Evolutionary conservation across 2,797 vertebrate species (phyloP).

Genomic region (Lophius americanus): DNA sequence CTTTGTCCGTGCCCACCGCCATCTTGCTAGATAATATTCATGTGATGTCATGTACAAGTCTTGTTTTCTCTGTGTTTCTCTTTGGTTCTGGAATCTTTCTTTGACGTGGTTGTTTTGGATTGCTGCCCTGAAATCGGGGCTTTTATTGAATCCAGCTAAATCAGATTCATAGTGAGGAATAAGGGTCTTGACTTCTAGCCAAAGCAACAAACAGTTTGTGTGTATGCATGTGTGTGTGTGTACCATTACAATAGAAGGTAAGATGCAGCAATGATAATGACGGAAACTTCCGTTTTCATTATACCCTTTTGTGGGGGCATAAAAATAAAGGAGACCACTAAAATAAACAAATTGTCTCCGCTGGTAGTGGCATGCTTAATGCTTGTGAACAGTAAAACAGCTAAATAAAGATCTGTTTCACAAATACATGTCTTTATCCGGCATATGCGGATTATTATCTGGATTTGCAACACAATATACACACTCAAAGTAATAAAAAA

Average conservation of each 20-base stretch:
- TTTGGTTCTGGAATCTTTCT: background rate
- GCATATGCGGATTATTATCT: too few relatives aligned
- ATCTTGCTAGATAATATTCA: too few relatives aligned
- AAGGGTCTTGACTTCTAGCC: constrained; percentile 4
- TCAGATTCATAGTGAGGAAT: constrained; percentile 29
- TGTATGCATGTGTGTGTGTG: background rate
- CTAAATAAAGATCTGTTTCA: too few relatives aligned
- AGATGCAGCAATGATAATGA: background rate
- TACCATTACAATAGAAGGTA: background rate
- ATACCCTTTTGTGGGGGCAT: too few relatives aligned
- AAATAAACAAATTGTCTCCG: too few relatives aligned
- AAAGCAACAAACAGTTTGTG: constrained; percentile 7
- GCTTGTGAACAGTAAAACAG: too few relatives aligned
- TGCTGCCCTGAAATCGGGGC: background rate
- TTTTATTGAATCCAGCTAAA: constrained; percentile 13
- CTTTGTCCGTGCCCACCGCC: too few relatives aligned
- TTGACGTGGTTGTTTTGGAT: constrained; percentile 11
- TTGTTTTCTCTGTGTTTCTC: background rate
- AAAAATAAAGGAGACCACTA: too few relatives aligned
- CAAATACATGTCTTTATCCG: too few relatives aligned
- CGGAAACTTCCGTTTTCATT: background rate
- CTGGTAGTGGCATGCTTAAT: too few relatives aligned
- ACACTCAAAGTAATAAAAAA: too few relatives aligned
- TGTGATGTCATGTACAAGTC: background rate
- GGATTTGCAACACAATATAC: too few relatives aligned